Evolutionary conservation across 2,888 invertebrate species (phyloP), one percentile per base, ranked within the genome.

Genomic region (Nesidiocoris tenuis): DNA sequence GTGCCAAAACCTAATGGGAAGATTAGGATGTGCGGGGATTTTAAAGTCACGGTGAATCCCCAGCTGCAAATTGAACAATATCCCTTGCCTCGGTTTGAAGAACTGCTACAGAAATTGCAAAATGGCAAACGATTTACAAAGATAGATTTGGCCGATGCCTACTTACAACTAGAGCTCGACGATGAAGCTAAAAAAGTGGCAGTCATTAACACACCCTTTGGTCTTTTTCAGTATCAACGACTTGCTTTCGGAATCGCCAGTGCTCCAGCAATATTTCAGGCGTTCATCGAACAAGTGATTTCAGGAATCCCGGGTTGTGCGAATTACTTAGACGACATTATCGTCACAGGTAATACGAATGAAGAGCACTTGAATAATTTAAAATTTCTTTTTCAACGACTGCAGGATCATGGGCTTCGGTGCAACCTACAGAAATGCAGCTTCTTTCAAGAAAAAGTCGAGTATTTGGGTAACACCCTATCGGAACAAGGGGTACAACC

Each of bases 261-360:
- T 66, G 66, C 54, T 7, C 54, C 66, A 7, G 66, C 39, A 2
- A 24, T 66, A 18, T 66, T 66, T 19, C 66, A 66, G 39, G 12
- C 39, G 7, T 18, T 39, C 12, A 66, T 66, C 39, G 66, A 66
- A 19, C 66, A 18, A 1, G 39, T 66, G 5, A 24, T 66, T 18
- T 2, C 66, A 18, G 66, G 66, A 1, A 21, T 64, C n/a, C 64
- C 64, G 16, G 64, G 64, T 1, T 24, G 25, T 39, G 54, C 54
- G 39, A 66, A 66, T 54, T 54, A 66, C 39, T 54, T 66, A 54
- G 66, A 66, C 16, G 66, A 66, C 18, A 66, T 66, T 23, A 21
- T 66, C 1, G 21, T 66, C 18, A 66, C 18, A 17, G 66, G 66
- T 25, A 54, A 25, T 2, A 66, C 66, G 17, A 19, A 2, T 2